Base-by-base conservation (phyloP, 2,113 vertebrate species). In the Leiothrix lutea region DNA sequence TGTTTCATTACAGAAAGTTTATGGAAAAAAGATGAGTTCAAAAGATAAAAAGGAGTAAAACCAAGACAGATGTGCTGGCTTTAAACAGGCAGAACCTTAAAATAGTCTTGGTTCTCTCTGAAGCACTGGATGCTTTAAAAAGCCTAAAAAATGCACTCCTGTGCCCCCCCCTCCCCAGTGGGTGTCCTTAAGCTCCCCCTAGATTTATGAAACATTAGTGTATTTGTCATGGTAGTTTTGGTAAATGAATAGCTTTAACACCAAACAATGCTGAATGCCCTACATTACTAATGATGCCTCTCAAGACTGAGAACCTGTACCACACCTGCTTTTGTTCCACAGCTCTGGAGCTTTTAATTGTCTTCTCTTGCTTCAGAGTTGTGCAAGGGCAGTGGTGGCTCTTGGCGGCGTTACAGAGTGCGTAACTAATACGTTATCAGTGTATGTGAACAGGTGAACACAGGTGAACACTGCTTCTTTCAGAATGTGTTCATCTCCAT, bases 41-140 rank as follows among this genome's bases (percentile, higher is more conserved):
- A 79, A 78, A 82, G 42, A 36, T 36, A 75, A 75, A 92, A 90
- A 61, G 16, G 28, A 86, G 58, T 65, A 69, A 69, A 85, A 47
- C 9, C 3, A 3, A 26, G 42, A 44, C 23, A 70, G 31, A 80
- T 4, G 18, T 29, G 12, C 69, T 12, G 12, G 23, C 69, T 83
- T 88, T 45, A 66, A 90, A 80, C 10, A 80, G 29, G 20, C 31
- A 88, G 19, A 47, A 65, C 20, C 16, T 78, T 86, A 70, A 91
- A 90, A 48, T 9, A 93, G 6, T 20, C 21, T 78, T 16, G 1
- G 6, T 57, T 88, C 9, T 66, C 48, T 77, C 42, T 67, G 29
- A 81, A 82, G 20, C 31, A 75, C 33, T 19, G 7, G 25, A 80
- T 23, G 11, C 69, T 73, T 73, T 56, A 47, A 94, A 94, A 94